Evolutionary conservation across 1,140 invertebrate species (phyloP).

Genomic region (Caenorhabditis tropicalis): DNA sequence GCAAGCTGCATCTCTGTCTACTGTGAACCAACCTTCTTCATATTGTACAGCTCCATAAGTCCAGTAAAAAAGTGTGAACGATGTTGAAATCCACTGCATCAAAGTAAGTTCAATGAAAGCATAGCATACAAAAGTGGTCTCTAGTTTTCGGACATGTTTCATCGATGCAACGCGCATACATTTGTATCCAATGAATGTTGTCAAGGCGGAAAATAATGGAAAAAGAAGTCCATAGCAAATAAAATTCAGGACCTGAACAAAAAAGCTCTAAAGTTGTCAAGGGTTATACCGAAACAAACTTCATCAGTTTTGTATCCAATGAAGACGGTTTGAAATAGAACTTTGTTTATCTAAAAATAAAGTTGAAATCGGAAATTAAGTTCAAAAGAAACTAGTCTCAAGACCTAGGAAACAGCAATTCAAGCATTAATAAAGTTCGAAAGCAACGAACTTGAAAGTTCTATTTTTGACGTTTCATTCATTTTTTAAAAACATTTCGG

Average conservation of each 20-base stretch:
- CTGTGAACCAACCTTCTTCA: neutral
- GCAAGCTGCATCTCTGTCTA: too few relatives aligned
- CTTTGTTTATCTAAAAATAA: conserved; percentile 11
- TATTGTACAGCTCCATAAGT: neutral
- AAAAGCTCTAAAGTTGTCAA: neutral
- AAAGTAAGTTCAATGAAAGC: neutral
- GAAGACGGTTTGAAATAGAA: neutral
- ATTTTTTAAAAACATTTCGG: too few relatives aligned
- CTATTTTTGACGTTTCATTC: too few relatives aligned
- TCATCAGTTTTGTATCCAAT: neutral
- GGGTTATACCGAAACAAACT: neutral
- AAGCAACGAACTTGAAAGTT: too few relatives aligned
- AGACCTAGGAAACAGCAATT: too few relatives aligned
- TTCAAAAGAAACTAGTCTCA: too few relatives aligned
- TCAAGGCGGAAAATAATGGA: neutral
- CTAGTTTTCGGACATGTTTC: neutral
- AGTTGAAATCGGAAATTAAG: too few relatives aligned
- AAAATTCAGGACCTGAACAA: neutral
- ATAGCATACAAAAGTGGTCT: neutral
- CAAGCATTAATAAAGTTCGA: too few relatives aligned
- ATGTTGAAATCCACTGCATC: neutral
- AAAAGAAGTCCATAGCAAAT: neutral
- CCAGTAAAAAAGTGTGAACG: neutral
- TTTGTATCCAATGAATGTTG: neutral
- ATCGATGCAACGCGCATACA: neutral